Evolutionary conservation across 2,797 vertebrate species (phyloP), one percentile per base, ranked within the genome.

Genomic region (Onychomys torridus): DNA sequence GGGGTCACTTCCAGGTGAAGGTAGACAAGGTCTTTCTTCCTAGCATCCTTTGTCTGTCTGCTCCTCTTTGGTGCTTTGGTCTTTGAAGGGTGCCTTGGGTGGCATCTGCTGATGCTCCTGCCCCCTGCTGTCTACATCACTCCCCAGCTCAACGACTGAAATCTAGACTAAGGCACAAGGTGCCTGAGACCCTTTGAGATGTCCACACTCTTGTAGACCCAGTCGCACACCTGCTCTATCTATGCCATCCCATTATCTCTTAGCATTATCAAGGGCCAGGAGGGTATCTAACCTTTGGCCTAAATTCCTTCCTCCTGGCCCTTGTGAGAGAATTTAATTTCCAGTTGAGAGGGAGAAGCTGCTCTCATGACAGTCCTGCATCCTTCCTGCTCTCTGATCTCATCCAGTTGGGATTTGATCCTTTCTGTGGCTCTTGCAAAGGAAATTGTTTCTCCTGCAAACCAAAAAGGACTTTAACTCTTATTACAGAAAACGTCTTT

Each of bases 371-470:
- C 34, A 27, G 13, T 21, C 34, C 17, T 29, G 21, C 63, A 4
- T 59, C 73, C 37, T 91, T 89, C 63, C 78, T n/a, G 14, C 55
- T 85, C 67, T 75, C 49, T 40, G 55, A 76, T 89, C n/a, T 71
- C 37, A 57, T 37, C 59, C 52, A 13, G 65, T 1, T 5, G 85
- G 40, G 6, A 52, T 89, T 71, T 84, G 85, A 40, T 63, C 11
- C 37, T 79, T 77, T 63, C 32, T 29, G 55, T 76, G 49, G 13
- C 52, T 57, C 71, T 90, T 75, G 93, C 43, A 87, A 88, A 89
- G 57, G 86, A 91, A 77, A 82, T 17, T 19, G 29, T 93, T 96
- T 83, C 46, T 94, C 29, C 67, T 43, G 52, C 19, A 73, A 84
- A 90, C 37, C 19, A 40, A 71, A 65, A 94, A 37, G 67, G 10